These are phyloP conservation scores for Chrysopilus asiliformis DNA, from an alignment of 2,888 invertebrate species.

Conservation along the genomic window DNA sequence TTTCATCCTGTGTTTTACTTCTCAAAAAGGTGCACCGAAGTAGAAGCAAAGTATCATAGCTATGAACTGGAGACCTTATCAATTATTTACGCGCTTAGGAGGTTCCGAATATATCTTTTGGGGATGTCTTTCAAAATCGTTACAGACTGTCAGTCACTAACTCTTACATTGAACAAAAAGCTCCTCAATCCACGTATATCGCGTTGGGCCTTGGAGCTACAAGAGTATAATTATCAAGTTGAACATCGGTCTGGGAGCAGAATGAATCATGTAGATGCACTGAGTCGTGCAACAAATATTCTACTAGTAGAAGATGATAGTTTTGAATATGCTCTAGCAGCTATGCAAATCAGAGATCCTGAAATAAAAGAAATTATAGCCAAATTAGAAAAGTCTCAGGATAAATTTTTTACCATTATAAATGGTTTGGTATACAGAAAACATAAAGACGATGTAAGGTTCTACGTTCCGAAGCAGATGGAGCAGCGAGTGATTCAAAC, in stretches of 20 bases:
- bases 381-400: conserved; percentile 14
- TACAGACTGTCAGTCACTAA: too few relatives aligned
- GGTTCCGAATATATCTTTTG: too few relatives aligned
- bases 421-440: conserved; percentile 12
- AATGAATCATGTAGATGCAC: conserved; percentile 23
- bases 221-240: conserved; percentile 16
- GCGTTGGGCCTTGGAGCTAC: conserved; percentile 15
- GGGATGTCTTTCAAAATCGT: too few relatives aligned
- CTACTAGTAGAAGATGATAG: conserved; percentile 9
- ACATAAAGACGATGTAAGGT: conserved; percentile 4
- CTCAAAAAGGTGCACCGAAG: too few relatives aligned
- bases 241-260: conserved; percentile 15
- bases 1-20: too few relatives aligned
- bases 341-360: conserved; percentile 14
- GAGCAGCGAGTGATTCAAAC: conserved; percentile 15
- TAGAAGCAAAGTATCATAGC: too few relatives aligned
- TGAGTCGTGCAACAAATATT: conserved; percentile 17
- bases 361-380: conserved; percentile 14
- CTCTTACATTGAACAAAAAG: too few relatives aligned
- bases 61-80: too few relatives aligned
- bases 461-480: conserved; percentile 17
- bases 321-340: conserved; percentile 12
- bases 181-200: too few relatives aligned
- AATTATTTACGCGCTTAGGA: too few relatives aligned
- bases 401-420: conserved; percentile 8